Conservation (phyloP, 2,888 invertebrate genomes). For the Teinopalpus imperialis region DNA sequence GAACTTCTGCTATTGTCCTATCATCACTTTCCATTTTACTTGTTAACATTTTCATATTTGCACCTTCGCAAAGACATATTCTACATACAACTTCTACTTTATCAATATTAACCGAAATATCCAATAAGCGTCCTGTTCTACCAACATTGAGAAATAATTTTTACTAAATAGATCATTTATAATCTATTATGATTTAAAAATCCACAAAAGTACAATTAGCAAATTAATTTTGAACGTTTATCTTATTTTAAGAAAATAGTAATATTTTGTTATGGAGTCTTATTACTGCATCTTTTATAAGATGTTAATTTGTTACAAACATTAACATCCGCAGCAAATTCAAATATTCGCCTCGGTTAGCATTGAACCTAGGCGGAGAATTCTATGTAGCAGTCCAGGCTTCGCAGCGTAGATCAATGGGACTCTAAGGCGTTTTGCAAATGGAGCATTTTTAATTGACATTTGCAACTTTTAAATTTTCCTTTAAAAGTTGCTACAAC, state of each 20-base stretch:
- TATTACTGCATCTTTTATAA: conserved; percentile 17
- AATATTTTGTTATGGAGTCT: conserved; percentile 1
- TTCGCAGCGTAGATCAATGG: too few relatives aligned
- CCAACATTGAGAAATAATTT: conserved; percentile 18
- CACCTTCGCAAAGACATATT: conserved; percentile 50
- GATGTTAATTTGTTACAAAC: conserved; percentile 34
- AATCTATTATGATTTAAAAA: conserved; percentile 22
- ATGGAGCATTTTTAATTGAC: too few relatives aligned
- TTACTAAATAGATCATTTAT: conserved; percentile 11
- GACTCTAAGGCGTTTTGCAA: too few relatives aligned
- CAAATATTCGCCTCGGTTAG: too few relatives aligned
- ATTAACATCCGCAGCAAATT: conserved; percentile 51
- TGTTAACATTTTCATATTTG: conserved; percentile 49
- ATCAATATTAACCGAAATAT: conserved; percentile 15
- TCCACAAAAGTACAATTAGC: background rate
- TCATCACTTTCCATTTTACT: conserved; percentile 45
- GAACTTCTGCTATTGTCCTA: conserved; percentile 47
- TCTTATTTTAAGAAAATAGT: conserved; percentile 1
- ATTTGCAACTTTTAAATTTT: too few relatives aligned
- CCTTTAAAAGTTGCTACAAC: too few relatives aligned
- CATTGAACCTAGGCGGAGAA: too few relatives aligned
- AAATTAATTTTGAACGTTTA: background rate
- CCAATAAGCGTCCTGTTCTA: conserved; percentile 10
- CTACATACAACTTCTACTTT: conserved; percentile 51
- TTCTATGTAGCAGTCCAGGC: too few relatives aligned